A percentile compares a stretch with the other conserved stretches of the same genome.
These are phyloP conservation scores for Pachypsylla venusta DNA, from an alignment of 1,140 invertebrate genomes.

Conservation along the genomic window DNA sequence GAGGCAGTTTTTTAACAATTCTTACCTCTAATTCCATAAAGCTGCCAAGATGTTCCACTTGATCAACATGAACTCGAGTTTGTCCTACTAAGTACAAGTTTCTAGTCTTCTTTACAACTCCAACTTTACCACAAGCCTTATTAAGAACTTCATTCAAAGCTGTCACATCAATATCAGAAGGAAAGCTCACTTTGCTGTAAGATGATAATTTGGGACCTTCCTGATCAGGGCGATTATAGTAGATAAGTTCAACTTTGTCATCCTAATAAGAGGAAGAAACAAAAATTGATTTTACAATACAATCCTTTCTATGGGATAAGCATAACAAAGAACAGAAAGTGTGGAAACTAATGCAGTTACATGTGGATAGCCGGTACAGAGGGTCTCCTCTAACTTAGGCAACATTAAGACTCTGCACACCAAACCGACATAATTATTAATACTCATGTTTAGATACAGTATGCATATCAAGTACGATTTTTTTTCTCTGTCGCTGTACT, in stretches of 20 bases:
- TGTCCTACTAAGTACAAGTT: slow-evolving; percentile 62
- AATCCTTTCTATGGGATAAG: too few relatives aligned
- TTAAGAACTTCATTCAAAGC: slow-evolving; percentile 35
- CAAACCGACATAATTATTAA: too few relatives aligned
- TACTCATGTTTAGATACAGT: too few relatives aligned
- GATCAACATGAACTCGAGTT: slow-evolving; percentile 77
- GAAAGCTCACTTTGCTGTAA: slow-evolving; percentile 35
- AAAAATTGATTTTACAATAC: too few relatives aligned
- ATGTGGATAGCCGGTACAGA: too few relatives aligned
- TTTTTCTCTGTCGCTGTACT: too few relatives aligned
- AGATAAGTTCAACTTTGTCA: slow-evolving; percentile 49
- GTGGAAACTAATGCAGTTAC: too few relatives aligned
- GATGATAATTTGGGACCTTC: slow-evolving; percentile 51
- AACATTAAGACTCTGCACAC: too few relatives aligned
- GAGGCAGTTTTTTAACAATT: too few relatives aligned
- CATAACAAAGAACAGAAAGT: too few relatives aligned
- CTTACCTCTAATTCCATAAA: slow-evolving; percentile 82
- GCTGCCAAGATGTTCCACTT: slow-evolving; percentile 60
- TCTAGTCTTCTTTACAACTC: slow-evolving; percentile 54
- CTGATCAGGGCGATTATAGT: slow-evolving; percentile 53
- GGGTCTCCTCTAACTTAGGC: too few relatives aligned
- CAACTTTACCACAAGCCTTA: slow-evolving; percentile 43
- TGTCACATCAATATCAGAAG: slow-evolving; percentile 27
- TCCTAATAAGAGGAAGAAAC: slow-evolving; percentile 13
- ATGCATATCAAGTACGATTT: too few relatives aligned